Conservation (phyloP, 2,888 invertebrate genomes). For the Cephalotes varians region DNA sequence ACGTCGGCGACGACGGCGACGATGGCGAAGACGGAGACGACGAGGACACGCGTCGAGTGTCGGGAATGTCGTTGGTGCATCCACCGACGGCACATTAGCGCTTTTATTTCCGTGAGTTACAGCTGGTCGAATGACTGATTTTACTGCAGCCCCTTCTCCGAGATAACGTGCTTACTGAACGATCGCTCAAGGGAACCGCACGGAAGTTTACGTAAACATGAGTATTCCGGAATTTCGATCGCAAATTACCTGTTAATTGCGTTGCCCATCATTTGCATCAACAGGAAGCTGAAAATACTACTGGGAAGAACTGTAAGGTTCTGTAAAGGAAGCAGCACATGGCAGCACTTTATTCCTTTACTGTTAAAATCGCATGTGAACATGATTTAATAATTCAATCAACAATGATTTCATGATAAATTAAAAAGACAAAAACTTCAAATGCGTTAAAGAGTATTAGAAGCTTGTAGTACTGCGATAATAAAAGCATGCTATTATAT, state of each 20-base stretch:
- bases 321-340: conserved; percentile 1
- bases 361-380: neutral
- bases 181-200: conserved; percentile 60
- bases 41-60: conserved; percentile 16
- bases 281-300: conserved; percentile 48
- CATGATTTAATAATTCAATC: neutral
- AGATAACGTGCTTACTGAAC: conserved; percentile 74
- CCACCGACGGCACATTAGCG: conserved; percentile 76
- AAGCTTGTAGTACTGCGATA: neutral
- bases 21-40: conserved; percentile 54
- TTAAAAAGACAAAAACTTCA: neutral
- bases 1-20: conserved; percentile 57
- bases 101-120: conserved; percentile 80
- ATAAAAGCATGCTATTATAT: neutral
- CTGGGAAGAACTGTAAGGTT: conserved; percentile 28
- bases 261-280: conserved; percentile 32
- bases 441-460: neutral
- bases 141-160: conserved; percentile 75
- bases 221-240: conserved; percentile 19
- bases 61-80: conserved; percentile 63
- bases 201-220: conserved; percentile 65
- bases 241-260: conserved; percentile 43
- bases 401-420: neutral
- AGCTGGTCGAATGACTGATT: conserved; percentile 76
- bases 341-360: neutral